Evolutionary conservation across 37 sponge, comb jelly and placozoan genomes (phyloP).

Genomic region (Chondrosia reniformis): DNA sequence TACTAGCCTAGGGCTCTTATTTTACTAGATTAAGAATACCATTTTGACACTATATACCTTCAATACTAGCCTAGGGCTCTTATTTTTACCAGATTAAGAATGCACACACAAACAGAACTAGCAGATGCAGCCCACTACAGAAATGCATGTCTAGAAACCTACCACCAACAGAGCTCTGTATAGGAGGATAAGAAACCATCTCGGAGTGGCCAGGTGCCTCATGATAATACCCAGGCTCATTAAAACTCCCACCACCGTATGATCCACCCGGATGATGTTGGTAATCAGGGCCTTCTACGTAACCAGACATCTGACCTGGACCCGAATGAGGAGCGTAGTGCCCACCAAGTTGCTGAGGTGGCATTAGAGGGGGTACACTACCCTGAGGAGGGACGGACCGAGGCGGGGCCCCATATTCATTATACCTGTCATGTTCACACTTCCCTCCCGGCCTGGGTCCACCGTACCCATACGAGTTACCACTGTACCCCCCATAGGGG

Average conservation of each 20-base stretch:
- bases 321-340: background rate
- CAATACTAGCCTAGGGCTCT: background rate
- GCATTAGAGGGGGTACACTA: background rate
- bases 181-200: slow-evolving; percentile 16
- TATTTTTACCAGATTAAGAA: background rate
- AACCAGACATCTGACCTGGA: background rate
- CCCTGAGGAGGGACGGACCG: slow-evolving; percentile 23
- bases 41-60: background rate
- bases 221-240: slow-evolving; percentile 21
- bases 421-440: background rate
- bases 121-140: background rate
- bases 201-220: slow-evolving; percentile 19
- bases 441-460: background rate
- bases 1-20: background rate
- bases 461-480: background rate
- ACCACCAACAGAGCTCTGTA: slow-evolving; percentile 19
- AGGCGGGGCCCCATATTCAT: slow-evolving; percentile 29
- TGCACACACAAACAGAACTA: background rate
- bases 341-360: slow-evolving; percentile 15
- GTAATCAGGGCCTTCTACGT: background rate
- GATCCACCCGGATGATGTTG: slow-evolving; percentile 1
- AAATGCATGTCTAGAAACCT: background rate
- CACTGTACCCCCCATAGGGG: slow-evolving; percentile 42
- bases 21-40: background rate
- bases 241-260: slow-evolving; percentile 5